Conservation (phyloP, 2,888 invertebrate genomes). For the Pristionchus maxplancki region DNA sequence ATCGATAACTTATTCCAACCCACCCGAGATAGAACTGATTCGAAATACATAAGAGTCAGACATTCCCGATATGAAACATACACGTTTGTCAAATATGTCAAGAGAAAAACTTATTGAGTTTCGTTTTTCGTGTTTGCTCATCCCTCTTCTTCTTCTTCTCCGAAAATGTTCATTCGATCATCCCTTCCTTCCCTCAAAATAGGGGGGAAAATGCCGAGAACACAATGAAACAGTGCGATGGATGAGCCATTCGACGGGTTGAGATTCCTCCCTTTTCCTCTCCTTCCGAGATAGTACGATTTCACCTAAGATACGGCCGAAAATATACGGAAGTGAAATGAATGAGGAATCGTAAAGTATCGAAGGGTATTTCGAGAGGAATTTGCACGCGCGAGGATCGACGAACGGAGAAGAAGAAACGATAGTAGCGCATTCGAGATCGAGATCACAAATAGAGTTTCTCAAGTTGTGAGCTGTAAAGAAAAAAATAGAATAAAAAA, state of each 20-base stretch:
- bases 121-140: neutral
- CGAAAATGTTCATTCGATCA: neutral
- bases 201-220: conserved; percentile 27
- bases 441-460: too few relatives aligned
- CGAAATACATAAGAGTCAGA: too few relatives aligned
- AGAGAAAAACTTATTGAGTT: neutral
- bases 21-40: too few relatives aligned
- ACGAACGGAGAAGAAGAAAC: neutral
- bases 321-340: neutral
- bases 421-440: too few relatives aligned
- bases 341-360: neutral
- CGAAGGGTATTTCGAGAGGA: neutral
- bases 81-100: too few relatives aligned
- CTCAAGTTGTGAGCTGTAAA: too few relatives aligned
- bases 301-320: neutral
- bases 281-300: conserved; percentile 28
- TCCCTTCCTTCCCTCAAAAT: neutral
- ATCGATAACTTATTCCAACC: too few relatives aligned
- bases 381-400: neutral
- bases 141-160: neutral
- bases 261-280: neutral
- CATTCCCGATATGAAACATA: too few relatives aligned
- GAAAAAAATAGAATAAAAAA: too few relatives aligned
- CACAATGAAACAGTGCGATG: conserved; percentile 17
- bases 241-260: conserved; percentile 15